These are phyloP conservation scores for Zosterops borbonicus DNA, from an alignment of 2,113 vertebrate species.

Conservation along the genomic window DNA sequence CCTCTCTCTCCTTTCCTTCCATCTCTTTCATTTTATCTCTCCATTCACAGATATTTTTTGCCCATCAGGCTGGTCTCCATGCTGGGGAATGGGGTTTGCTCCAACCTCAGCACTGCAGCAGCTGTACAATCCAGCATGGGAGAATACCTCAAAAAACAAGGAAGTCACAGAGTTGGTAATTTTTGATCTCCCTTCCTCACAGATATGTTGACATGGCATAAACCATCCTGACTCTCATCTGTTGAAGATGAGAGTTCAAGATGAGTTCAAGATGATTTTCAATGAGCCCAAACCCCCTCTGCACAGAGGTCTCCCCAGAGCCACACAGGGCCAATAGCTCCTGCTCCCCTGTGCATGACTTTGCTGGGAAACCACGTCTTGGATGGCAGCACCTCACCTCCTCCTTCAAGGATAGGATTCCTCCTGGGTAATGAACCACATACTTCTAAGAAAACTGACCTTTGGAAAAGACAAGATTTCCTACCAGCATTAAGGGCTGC, in stretches of 20 bases:
- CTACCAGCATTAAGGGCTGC: neutral
- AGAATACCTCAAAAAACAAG: neutral
- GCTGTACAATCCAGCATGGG: neutral
- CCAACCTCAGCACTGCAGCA: neutral
- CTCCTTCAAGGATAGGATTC: neutral
- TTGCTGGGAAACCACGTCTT: neutral
- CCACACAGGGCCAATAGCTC: neutral
- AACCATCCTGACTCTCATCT: neutral
- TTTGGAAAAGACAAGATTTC: neutral
- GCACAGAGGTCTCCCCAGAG: neutral
- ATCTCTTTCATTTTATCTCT: neutral
- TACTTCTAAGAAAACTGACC: neutral
- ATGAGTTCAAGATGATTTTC: neutral
- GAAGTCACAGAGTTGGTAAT: neutral
- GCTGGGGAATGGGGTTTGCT: neutral
- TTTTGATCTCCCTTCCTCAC: neutral
- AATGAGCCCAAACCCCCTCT: neutral
- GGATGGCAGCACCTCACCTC: neutral
- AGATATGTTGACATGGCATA: neutral
- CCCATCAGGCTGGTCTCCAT: fast-evolving
- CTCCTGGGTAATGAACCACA: constrained; percentile 51
- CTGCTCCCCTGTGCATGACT: neutral
- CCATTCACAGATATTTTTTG: fast-evolving
- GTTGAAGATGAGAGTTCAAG: neutral
- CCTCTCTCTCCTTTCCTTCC: neutral